A percentile compares a stretch with the other conserved stretches of the same genome.
Conservation (phyloP, 1,140 invertebrate species). For the Sogatella furcifera region DNA sequence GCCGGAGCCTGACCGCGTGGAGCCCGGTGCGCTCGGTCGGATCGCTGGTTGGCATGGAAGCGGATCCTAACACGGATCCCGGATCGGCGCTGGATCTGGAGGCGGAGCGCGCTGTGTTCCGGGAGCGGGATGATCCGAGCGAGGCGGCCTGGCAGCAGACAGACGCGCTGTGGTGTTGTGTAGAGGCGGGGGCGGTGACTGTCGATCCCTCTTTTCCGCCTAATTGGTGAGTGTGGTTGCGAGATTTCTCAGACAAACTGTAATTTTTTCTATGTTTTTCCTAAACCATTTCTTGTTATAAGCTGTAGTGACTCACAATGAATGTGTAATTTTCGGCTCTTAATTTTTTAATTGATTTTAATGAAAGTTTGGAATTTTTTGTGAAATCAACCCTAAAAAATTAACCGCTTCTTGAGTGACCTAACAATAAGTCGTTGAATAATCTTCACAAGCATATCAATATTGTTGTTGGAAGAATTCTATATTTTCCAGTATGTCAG, state of each 20-base stretch:
- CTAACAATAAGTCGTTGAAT: not conserved
- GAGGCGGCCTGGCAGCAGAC: constrained; percentile 17
- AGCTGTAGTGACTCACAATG: too few species aligned
- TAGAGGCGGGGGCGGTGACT: constrained; percentile 65
- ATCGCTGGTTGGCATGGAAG: constrained; percentile 65
- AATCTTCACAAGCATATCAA: not conserved
- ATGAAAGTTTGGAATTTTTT: too few species aligned
- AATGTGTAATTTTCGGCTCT: too few species aligned
- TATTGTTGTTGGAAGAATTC: not conserved
- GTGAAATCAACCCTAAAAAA: too few species aligned
- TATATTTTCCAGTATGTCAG: too few species aligned
- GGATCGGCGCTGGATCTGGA: constrained; percentile 64
- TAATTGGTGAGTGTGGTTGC: constrained; percentile 52
- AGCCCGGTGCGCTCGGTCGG: constrained; percentile 71
- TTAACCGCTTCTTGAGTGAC: too few species aligned
- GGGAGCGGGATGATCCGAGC: constrained; percentile 45
- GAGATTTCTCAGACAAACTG: too few species aligned
- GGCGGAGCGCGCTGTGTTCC: constrained; percentile 52
- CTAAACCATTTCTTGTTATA: too few species aligned
- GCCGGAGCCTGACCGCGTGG: constrained; percentile 47
- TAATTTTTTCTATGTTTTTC: too few species aligned
- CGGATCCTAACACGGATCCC: constrained; percentile 61
- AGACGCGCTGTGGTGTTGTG: constrained; percentile 49
- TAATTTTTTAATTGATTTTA: too few species aligned
- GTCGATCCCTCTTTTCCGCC: constrained; percentile 55